Conservation (phyloP, 2,888 invertebrate species). For the Lasioglossum calceatum region DNA sequence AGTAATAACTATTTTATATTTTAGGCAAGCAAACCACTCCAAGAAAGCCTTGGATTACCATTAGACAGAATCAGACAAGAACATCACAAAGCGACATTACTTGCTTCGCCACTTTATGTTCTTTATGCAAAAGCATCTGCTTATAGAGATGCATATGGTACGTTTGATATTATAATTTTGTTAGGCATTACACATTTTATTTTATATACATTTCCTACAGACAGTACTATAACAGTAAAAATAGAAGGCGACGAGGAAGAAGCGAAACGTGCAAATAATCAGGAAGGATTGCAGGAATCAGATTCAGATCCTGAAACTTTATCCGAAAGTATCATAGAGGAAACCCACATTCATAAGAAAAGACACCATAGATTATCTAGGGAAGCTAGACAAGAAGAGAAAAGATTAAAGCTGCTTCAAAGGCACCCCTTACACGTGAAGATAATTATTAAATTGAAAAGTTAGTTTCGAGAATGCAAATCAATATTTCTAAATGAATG, state of each 20-base stretch:
- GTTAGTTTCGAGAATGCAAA: conserved; percentile 71
- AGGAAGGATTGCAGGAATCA: conserved; percentile 87
- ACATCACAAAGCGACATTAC: conserved; percentile 89
- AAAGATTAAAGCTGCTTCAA: conserved; percentile 88
- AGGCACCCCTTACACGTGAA: conserved; percentile 91
- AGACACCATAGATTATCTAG: conserved; percentile 88
- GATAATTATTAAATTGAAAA: conserved; percentile 87
- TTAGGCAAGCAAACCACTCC: conserved; percentile 93
- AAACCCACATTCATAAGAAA: conserved; percentile 86
- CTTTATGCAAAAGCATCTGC: conserved; percentile 94
- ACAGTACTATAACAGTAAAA: conserved; percentile 76
- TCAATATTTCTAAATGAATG: not conserved
- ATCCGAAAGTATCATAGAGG: conserved; percentile 83
- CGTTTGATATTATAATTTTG: not conserved
- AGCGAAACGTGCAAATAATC: conserved; percentile 85
- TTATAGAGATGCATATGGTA: conserved; percentile 91
- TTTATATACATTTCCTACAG: conserved; percentile 59
- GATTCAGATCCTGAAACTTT: conserved; percentile 89
- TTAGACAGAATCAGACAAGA: conserved; percentile 92
- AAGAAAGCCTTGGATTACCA: conserved; percentile 93
- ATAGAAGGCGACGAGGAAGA: conserved; percentile 86
- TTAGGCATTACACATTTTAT: not conserved
- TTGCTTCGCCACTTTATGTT: conserved; percentile 94
- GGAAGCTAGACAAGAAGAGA: conserved; percentile 89
- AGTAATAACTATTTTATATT: conserved; percentile 62